Percentiles rank a stretch among this genome's conserved stretches.
These are phyloP conservation scores for Beroe ovata DNA, from an alignment of 37 sponge, comb jelly and placozoan genomes.

Conservation along the genomic window DNA sequence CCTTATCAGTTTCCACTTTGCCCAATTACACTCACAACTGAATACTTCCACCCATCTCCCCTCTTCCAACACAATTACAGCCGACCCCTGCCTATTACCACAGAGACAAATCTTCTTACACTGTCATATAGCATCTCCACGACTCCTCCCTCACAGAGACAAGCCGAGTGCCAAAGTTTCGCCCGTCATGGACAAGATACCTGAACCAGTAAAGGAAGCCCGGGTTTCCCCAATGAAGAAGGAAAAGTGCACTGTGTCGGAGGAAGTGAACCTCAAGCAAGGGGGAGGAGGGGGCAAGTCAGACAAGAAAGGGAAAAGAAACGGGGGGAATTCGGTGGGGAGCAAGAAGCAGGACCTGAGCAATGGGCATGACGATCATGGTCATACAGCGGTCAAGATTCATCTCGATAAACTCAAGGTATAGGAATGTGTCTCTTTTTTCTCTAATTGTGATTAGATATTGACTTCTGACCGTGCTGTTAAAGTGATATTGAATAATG, in stretches of 20 bases:
- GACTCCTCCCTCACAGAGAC: constrained; percentile 10
- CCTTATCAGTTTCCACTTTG: too few relatives aligned
- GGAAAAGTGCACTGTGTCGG: constrained; percentile 4
- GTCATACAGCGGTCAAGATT: constrained; percentile 56
- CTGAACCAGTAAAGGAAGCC: constrained; percentile 47
- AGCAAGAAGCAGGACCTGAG: neutral
- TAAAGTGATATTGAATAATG: neutral
- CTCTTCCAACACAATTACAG: neutral
- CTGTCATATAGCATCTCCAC: too few relatives aligned
- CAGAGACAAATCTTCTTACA: neutral
- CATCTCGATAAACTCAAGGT: constrained; percentile 48
- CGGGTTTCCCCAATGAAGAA: constrained; percentile 52
- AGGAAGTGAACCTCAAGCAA: constrained; percentile 9
- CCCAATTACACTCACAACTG: too few relatives aligned
- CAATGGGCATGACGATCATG: constrained; percentile 20
- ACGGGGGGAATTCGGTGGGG: neutral
- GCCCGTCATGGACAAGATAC: constrained; percentile 52
- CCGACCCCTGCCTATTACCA: neutral
- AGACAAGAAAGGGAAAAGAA: constrained; percentile 20
- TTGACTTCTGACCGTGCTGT: too few relatives aligned
- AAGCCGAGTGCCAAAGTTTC: constrained; percentile 37
- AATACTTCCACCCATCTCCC: neutral
- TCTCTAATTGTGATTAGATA: too few relatives aligned
- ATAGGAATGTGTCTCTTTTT: neutral
- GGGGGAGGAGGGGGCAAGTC: neutral